Percentiles rank a stretch among this genome's conserved stretches.
phyloP scores from a whole-genome alignment of 1,140 invertebrate genomes.

The Lasioglossum albipes region DNA sequence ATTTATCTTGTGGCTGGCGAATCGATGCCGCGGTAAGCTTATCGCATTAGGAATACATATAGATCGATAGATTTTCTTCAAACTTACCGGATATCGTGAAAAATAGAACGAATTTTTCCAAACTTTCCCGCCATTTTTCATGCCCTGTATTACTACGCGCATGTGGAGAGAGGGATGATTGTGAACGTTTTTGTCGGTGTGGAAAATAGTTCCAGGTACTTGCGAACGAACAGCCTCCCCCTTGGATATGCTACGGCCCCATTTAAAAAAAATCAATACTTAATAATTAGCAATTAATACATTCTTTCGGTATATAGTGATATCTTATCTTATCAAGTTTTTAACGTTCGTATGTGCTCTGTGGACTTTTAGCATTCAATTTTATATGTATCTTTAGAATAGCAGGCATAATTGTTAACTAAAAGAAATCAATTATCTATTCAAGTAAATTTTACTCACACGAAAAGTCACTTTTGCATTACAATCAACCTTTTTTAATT shows the following conservation, averaged over 20 bases:
- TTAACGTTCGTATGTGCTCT: constrained; percentile 18
- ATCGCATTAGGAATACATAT: neutral
- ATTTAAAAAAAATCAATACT: constrained; percentile 79
- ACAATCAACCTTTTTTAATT: neutral
- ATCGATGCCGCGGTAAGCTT: neutral
- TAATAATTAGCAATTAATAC: constrained; percentile 80
- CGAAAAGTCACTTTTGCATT: neutral
- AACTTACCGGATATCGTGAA: neutral
- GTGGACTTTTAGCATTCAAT: neutral
- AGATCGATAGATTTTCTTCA: constrained; percentile 1
- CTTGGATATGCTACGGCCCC: constrained; percentile 67
- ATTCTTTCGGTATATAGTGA: constrained; percentile 26
- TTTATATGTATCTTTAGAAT: neutral
- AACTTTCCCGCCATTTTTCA: constrained; percentile 57
- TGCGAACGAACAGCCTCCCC: constrained; percentile 61
- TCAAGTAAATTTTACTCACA: neutral
- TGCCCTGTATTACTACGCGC: constrained; percentile 44
- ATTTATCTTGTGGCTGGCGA: no score
- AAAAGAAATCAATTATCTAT: neutral
- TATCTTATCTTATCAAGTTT: neutral
- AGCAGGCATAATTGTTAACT: neutral
- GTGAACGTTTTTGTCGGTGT: constrained; percentile 58
- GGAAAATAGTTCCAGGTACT: constrained; percentile 69
- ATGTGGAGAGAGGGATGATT: constrained; percentile 11
- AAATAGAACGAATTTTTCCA: constrained; percentile 29